Evolutionary conservation across 1,140 invertebrate genomes (phyloP).

Genomic region (Drosophila varians): DNA sequence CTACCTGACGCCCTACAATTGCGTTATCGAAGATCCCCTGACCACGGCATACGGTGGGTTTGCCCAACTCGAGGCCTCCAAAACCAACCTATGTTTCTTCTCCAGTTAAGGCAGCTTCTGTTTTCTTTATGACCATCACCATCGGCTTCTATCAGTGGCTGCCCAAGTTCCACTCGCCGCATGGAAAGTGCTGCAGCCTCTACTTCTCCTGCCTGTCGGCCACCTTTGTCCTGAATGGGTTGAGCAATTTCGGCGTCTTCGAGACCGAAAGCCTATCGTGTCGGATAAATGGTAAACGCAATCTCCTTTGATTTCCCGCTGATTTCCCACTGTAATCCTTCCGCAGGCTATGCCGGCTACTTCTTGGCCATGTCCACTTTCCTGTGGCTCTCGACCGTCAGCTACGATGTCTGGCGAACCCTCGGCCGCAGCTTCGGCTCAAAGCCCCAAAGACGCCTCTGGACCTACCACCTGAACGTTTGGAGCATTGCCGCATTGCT

Average conservation of each 20-base stretch:
- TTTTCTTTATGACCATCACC: constrained; percentile 87
- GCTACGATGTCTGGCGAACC: background rate
- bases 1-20: background rate
- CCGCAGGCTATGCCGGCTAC: background rate
- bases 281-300: background rate
- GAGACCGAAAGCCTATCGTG: background rate
- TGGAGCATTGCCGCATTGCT: background rate
- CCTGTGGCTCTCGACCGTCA: background rate
- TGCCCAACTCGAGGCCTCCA: constrained; percentile 13
- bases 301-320: background rate
- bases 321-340: background rate
- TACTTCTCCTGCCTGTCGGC: background rate
- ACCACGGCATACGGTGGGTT: background rate
- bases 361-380: background rate
- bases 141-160: constrained; percentile 88
- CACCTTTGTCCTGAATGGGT: background rate
- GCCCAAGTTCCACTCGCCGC: constrained; percentile 88
- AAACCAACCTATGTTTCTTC: background rate
- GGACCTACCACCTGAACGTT: background rate
- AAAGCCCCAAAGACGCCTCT: background rate
- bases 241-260: background rate
- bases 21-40: background rate
- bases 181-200: constrained; percentile 87
- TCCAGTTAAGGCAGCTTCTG: constrained; percentile 87
- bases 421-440: background rate